These are phyloP conservation scores for Amphimedon queenslandica DNA, from an alignment of 37 sponge, comb jelly and placozoan species.

Conservation along the genomic window DNA sequence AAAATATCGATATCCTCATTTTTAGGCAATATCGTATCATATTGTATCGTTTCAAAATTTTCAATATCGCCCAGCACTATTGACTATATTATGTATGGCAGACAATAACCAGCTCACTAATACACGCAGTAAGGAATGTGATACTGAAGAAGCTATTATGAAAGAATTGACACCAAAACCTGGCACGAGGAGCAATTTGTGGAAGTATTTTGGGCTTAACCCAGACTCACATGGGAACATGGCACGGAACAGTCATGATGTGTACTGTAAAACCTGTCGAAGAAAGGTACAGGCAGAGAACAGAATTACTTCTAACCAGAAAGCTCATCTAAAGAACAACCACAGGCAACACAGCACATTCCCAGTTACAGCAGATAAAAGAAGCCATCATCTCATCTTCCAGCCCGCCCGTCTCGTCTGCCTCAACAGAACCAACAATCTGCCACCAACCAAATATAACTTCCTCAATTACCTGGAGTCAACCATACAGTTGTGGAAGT, in stretches of 20 bases:
- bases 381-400: neutral
- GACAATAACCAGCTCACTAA: no score
- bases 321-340: constrained; percentile 16
- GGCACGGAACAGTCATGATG: neutral
- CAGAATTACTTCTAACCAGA: constrained; percentile 29
- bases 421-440: neutral
- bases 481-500: constrained; percentile 9
- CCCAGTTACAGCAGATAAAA: neutral
- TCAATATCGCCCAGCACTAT: no score
- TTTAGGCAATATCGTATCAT: no score
- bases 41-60: no score
- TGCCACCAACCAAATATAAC: constrained; percentile 8
- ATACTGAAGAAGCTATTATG: no score
- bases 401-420: no score
- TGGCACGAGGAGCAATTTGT: constrained; percentile 2
- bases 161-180: constrained; percentile 5
- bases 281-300: constrained; percentile 8
- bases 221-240: neutral
- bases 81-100: no score
- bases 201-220: constrained; percentile 13
- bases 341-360: constrained; percentile 7
- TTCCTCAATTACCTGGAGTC: neutral
- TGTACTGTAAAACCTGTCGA: neutral
- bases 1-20: no score
- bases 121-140: no score